Percentiles rank a stretch among this genome's conserved stretches.
Evolutionary conservation across 1,140 invertebrate species (phyloP).

Genomic region (Gonioctena quinquepunctata): DNA sequence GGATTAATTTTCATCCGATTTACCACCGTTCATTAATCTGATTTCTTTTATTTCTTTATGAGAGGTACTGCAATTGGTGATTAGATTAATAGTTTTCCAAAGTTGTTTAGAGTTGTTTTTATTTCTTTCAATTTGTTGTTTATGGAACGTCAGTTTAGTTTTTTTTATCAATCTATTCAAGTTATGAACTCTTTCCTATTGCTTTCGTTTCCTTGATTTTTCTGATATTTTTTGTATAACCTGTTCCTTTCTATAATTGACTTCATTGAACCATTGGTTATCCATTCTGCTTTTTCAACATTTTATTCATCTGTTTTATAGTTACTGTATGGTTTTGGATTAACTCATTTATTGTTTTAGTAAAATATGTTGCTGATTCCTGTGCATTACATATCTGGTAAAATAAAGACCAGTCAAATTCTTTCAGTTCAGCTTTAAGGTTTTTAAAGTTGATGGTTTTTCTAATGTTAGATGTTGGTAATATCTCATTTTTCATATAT

Average conservation of each 20-base stretch:
- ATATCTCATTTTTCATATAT: neutral
- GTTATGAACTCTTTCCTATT: neutral
- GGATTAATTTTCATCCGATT: too few relatives aligned
- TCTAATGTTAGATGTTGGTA: too few relatives aligned
- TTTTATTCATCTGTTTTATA: too few relatives aligned
- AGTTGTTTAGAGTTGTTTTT: neutral
- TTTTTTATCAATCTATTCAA: neutral
- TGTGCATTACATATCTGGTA: too few relatives aligned
- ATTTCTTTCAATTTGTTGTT: neutral
- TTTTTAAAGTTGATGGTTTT: too few relatives aligned
- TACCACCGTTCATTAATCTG: neutral
- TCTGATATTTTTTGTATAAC: neutral
- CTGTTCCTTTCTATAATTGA: neutral
- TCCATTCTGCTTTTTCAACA: too few relatives aligned
- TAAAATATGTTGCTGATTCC: too few relatives aligned
- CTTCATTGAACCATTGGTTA: neutral
- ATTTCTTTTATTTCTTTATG: neutral
- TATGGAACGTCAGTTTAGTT: neutral
- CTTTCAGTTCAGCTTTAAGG: neutral
- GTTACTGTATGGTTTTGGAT: too few relatives aligned
- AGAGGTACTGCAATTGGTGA: neutral
- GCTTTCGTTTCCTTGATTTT: neutral
- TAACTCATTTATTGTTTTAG: too few relatives aligned
- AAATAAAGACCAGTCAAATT: too few relatives aligned
- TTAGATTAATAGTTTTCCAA: neutral